Conservation (phyloP, 2,888 invertebrate genomes). For the Onthophagus sagittarius region DNA sequence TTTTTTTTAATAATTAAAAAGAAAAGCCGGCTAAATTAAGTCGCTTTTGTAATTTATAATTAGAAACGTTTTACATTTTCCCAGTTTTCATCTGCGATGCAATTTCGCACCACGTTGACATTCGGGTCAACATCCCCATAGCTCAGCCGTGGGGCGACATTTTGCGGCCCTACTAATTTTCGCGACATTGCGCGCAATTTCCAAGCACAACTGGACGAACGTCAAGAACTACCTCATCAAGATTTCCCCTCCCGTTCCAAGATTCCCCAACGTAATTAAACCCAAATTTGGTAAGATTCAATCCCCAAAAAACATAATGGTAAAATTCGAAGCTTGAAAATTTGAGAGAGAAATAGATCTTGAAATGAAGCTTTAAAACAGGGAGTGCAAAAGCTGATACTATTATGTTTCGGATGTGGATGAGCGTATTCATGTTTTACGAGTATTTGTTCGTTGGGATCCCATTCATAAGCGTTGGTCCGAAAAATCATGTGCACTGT, state of each 20-base stretch:
- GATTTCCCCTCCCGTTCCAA: background rate
- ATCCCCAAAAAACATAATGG: too few species aligned
- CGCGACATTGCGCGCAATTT: background rate
- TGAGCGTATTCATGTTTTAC: background rate
- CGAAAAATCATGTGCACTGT: background rate
- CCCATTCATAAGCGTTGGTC: background rate
- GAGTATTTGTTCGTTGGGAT: background rate
- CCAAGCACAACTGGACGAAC: background rate
- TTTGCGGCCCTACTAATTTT: background rate
- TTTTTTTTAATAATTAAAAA: too few species aligned
- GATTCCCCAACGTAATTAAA: background rate
- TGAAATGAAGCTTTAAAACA: too few species aligned
- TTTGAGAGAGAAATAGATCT: too few species aligned
- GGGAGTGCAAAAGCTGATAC: background rate
- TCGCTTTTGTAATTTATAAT: too few species aligned
- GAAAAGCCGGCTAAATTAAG: too few species aligned
- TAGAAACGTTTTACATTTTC: background rate
- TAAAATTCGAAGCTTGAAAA: too few species aligned
- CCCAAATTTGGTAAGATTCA: background rate
- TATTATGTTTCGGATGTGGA: background rate
- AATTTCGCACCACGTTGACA: background rate
- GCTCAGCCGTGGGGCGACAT: background rate
- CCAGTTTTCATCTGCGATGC: background rate
- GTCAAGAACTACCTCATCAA: background rate
- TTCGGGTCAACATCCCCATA: background rate